Evolutionary conservation across 2,113 vertebrate species (phyloP).

Genomic region (Barbus barbus): DNA sequence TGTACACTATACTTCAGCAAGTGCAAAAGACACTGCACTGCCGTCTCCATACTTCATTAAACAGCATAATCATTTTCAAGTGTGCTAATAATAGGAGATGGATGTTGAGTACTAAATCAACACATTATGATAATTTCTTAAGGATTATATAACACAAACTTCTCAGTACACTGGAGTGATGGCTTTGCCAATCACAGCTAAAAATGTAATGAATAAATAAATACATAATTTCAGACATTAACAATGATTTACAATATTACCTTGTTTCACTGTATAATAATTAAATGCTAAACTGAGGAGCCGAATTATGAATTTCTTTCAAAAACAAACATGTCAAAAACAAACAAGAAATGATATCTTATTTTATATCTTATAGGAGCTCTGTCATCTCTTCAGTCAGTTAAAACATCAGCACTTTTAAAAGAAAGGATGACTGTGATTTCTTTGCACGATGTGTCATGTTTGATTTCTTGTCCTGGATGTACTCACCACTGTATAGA

Average conservation of each 20-base stretch:
- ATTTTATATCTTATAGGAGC: no score
- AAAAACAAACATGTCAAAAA: not conserved
- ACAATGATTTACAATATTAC: not conserved
- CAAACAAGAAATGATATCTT: no score
- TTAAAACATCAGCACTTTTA: not conserved
- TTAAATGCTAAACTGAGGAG: not conserved
- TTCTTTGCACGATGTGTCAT: not conserved
- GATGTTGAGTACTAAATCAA: not conserved
- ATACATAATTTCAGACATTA: not conserved
- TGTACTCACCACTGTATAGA: slow-evolving; percentile 84
- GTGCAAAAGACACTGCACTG: not conserved
- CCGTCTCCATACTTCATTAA: not conserved
- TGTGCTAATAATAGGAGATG: not conserved
- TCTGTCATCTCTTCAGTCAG: not conserved
- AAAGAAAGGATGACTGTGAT: not conserved
- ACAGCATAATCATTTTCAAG: not conserved
- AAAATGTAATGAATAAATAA: no score
- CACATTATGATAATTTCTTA: not conserved
- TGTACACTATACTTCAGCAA: not conserved
- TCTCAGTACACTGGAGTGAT: not conserved
- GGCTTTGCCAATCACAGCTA: not conserved
- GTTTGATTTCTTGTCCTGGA: not conserved
- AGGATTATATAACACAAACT: not conserved
- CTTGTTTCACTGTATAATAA: not conserved
- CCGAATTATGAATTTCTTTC: not conserved